A percentile compares a stretch with the other conserved stretches of the same genome.
Evolutionary conservation across 2,113 vertebrate genomes (phyloP).

Genomic region (Rhea pennata): DNA sequence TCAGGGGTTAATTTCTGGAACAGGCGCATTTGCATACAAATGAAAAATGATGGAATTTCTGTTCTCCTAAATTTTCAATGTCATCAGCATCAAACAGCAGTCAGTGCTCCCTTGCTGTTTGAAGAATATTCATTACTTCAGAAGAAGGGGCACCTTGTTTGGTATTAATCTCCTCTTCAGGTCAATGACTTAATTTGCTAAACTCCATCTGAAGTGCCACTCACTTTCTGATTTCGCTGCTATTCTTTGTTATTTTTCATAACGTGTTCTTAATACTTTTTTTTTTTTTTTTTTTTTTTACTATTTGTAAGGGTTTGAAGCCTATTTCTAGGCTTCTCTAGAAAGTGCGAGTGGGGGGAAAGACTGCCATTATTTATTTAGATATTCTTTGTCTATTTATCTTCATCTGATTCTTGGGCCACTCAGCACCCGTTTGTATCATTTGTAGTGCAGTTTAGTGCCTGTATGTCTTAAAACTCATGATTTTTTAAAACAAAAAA

Average conservation of each 20-base stretch:
- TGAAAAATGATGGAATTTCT: constrained; percentile 98
- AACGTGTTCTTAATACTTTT: constrained; percentile 79
- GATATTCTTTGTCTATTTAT: background rate
- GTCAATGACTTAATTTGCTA: constrained; percentile 95
- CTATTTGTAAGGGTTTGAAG: constrained; percentile 63
- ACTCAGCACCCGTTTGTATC: background rate
- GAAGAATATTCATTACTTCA: constrained; percentile 94
- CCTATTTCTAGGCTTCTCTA: constrained; percentile 41
- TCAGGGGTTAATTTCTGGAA: constrained; percentile 99
- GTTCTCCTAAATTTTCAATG: constrained; percentile 98
- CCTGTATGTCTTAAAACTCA: background rate
- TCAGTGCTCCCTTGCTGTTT: constrained; percentile 82
- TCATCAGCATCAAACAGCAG: constrained; percentile 92
- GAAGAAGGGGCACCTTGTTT: constrained; percentile 96
- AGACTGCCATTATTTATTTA: background rate
- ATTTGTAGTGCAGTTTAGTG: background rate
- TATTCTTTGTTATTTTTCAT: constrained; percentile 85
- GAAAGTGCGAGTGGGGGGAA: constrained; percentile 40
- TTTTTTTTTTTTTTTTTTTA: constrained; percentile 35
- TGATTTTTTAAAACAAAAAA: background rate
- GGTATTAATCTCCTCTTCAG: constrained; percentile 93
- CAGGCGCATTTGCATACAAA: constrained; percentile 99
- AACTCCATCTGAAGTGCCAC: constrained; percentile 89
- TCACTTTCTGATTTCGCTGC: constrained; percentile 80
- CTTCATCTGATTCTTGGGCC: background rate